Evolutionary conservation across 53 echinoderm and acorn worm species (phyloP).

Genomic region (Pentamera pediparva): DNA sequence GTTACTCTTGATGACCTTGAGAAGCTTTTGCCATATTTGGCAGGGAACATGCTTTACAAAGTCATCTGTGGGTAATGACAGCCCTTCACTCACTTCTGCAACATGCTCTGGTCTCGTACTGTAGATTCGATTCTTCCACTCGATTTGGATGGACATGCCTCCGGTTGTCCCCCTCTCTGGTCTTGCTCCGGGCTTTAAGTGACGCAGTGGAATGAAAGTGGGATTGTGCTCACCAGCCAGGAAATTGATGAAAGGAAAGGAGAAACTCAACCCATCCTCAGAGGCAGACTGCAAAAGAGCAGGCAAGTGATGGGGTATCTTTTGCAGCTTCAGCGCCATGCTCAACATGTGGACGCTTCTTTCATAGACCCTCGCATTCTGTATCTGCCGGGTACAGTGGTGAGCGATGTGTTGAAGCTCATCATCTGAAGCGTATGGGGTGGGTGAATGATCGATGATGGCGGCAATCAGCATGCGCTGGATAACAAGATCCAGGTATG

Average conservation of each 20-base stretch:
- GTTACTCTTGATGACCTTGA: neutral
- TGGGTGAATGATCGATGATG: slow-evolving; percentile 28
- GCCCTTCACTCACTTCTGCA: neutral
- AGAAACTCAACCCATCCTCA: slow-evolving; percentile 43
- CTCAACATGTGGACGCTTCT: slow-evolving; percentile 40
- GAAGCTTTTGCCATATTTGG: slow-evolving; percentile 38
- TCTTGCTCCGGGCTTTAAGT: neutral
- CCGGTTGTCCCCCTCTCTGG: slow-evolving; percentile 4
- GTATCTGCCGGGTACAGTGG: slow-evolving; percentile 59
- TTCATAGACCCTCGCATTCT: slow-evolving; percentile 54
- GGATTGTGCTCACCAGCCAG: neutral
- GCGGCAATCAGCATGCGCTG: slow-evolving; percentile 63
- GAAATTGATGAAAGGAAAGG: slow-evolving; percentile 52
- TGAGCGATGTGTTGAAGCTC: slow-evolving; percentile 71
- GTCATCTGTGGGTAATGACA: neutral
- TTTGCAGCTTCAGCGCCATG: slow-evolving; percentile 65
- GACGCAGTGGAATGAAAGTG: slow-evolving; percentile 28
- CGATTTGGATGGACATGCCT: slow-evolving; percentile 5
- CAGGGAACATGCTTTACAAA: neutral
- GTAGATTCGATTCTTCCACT: slow-evolving; percentile 66
- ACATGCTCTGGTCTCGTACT: neutral
- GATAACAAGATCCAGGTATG: slow-evolving; percentile 74
- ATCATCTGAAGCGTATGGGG: slow-evolving; percentile 47
- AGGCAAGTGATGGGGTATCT: slow-evolving; percentile 48
- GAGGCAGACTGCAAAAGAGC: slow-evolving; percentile 49